A percentile compares a stretch with the other conserved stretches of the same genome.
Evolutionary conservation across 2,888 invertebrate species (phyloP).

Genomic region (Hemaris fuciformis): DNA sequence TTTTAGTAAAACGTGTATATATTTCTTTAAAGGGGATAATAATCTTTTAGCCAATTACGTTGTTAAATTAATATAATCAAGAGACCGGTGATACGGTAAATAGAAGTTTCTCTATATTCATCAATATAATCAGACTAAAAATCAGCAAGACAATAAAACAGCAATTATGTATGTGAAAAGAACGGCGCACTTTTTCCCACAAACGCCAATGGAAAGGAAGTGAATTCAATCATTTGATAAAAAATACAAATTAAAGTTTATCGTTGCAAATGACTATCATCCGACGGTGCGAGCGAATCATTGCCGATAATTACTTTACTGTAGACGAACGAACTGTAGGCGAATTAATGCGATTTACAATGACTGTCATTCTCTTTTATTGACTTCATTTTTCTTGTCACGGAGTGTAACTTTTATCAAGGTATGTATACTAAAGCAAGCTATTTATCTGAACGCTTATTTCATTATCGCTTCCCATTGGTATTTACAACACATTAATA

Average conservation of each 20-base stretch:
- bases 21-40: too few relatives aligned
- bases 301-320: neutral
- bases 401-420: too few relatives aligned
- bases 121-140: neutral
- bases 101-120: neutral
- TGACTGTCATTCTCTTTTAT: neutral
- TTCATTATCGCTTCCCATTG: too few relatives aligned
- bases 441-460: too few relatives aligned
- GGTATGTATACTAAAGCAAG: too few relatives aligned
- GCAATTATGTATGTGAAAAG: conserved; percentile 13
- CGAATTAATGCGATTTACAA: neutral
- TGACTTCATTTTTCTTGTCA: neutral
- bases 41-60: too few relatives aligned
- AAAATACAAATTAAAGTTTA: conserved; percentile 23
- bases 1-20: too few relatives aligned
- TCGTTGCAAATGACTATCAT: conserved; percentile 36
- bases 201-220: conserved; percentile 28
- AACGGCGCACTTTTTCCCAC: conserved; percentile 9
- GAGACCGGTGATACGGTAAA: neutral
- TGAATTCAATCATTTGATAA: conserved; percentile 19
- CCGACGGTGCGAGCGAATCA: conserved; percentile 21
- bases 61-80: neutral
- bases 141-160: conserved; percentile 6
- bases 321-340: neutral
- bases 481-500: too few relatives aligned